Percentiles rank a stretch among this genome's conserved stretches.
phyloP scores from a whole-genome alignment of 2,888 invertebrate species.

The Acheta domesticus region DNA sequence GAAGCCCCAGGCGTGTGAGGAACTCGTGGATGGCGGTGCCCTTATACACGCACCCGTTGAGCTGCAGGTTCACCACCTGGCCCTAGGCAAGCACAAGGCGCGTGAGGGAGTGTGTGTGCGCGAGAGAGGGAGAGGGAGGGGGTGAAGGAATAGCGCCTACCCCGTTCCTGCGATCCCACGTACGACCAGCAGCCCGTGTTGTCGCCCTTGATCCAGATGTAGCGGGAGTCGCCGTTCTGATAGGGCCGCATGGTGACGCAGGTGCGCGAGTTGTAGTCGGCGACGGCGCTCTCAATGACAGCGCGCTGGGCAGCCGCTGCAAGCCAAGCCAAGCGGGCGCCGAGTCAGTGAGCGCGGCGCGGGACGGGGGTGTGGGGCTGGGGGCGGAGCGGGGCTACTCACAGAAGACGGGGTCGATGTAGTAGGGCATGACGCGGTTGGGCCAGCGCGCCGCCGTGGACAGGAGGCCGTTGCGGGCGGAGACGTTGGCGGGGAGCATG shows the following conservation, averaged over 20 bases:
- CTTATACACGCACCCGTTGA: not conserved
- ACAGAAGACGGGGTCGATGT: not conserved
- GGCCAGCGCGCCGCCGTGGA: not conserved
- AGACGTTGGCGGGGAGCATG: not conserved
- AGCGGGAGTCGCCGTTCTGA: not conserved
- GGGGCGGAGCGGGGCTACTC: not conserved
- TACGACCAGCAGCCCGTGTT: not conserved
- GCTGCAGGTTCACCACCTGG: not conserved
- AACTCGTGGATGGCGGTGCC: not conserved
- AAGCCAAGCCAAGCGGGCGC: not conserved
- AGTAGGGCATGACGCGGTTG: constrained; percentile 9
- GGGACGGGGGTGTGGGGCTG: too few species aligned
- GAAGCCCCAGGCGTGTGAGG: not conserved
- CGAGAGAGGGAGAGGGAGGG: too few species aligned
- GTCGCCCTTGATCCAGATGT: constrained; percentile 18
- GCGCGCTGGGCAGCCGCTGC: not conserved
- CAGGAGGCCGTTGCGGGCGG: not conserved
- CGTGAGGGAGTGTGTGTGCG: too few species aligned
- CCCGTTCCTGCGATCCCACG: not conserved
- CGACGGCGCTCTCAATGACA: not conserved
- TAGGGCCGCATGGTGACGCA: constrained; percentile 8
- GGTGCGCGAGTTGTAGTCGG: not conserved
- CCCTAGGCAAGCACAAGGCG: not conserved
- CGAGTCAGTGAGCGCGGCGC: too few species aligned
- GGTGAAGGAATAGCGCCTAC: not conserved